phyloP scores from a whole-genome alignment of 2,113 vertebrate genomes.

The Paracanthobrama guichenoti region DNA sequence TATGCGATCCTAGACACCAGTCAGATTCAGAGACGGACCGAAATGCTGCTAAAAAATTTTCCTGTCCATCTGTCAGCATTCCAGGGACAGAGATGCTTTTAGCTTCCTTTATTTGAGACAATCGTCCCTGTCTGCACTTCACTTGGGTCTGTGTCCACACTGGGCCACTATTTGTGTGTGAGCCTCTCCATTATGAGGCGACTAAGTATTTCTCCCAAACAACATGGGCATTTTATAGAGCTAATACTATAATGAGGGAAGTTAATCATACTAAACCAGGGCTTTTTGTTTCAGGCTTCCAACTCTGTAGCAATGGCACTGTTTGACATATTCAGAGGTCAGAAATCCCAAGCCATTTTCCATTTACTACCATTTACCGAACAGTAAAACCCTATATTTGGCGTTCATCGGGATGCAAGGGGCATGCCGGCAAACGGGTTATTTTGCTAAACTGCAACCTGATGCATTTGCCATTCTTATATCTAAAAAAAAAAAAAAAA shows the following conservation, averaged over 20 bases:
- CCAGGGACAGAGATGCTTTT: slow-evolving; percentile 58
- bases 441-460: neutral
- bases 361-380: slow-evolving; percentile 37
- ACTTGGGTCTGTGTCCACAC: slow-evolving; percentile 66
- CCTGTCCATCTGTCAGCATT: slow-evolving; percentile 71
- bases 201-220: slow-evolving; percentile 61
- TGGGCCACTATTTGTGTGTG: slow-evolving; percentile 51
- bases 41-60: slow-evolving; percentile 56
- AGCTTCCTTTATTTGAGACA: slow-evolving; percentile 58
- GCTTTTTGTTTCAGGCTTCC: slow-evolving; percentile 40
- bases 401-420: neutral
- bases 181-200: slow-evolving; percentile 63
- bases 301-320: slow-evolving; percentile 28
- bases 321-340: slow-evolving; percentile 43
- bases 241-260: slow-evolving; percentile 51
- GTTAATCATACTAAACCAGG: slow-evolving; percentile 47
- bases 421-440: neutral
- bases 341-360: slow-evolving; percentile 41
- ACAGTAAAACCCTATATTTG: slow-evolving; percentile 49
- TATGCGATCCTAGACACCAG: slow-evolving; percentile 52
- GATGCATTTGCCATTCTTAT: neutral
- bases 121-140: slow-evolving; percentile 63
- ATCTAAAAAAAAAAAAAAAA: neutral
- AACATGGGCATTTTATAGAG: slow-evolving; percentile 52
- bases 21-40: slow-evolving; percentile 56